Evolutionary conservation across 2,888 invertebrate species (phyloP).

Genomic region (Drosophila sordidula): DNA sequence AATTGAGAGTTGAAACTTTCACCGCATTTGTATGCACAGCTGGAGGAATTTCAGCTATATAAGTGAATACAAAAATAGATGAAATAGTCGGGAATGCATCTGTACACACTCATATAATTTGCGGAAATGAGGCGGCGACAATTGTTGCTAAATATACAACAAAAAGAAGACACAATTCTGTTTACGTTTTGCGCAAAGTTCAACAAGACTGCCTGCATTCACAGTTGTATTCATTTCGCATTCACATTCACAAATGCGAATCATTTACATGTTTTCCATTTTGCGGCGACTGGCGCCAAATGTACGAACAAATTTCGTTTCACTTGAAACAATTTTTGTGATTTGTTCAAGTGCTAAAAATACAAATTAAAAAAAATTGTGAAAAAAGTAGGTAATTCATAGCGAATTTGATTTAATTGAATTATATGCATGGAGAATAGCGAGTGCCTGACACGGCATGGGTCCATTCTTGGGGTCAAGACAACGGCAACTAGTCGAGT

Average conservation of each 20-base stretch:
- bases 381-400: conserved; percentile 29
- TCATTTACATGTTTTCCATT: conserved; percentile 61
- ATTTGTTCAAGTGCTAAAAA: conserved; percentile 58
- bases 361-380: conserved; percentile 18
- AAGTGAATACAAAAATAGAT: conserved; percentile 31
- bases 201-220: conserved; percentile 27
- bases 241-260: conserved; percentile 23
- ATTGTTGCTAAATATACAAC: conserved; percentile 50
- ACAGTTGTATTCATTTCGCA: conserved; percentile 10
- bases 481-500: neutral
- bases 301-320: conserved; percentile 17
- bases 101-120: conserved; percentile 31
- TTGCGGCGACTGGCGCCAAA: conserved; percentile 61
- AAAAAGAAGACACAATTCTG: conserved; percentile 9
- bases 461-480: conserved; percentile 43
- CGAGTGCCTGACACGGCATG: conserved; percentile 53
- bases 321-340: conserved; percentile 54
- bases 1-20: conserved; percentile 23
- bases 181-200: conserved; percentile 30
- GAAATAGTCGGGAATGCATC: conserved; percentile 26
- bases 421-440: conserved; percentile 38
- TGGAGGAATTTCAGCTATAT: conserved; percentile 11
- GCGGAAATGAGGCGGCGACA: conserved; percentile 56
- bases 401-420: conserved; percentile 63
- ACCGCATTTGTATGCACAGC: conserved; percentile 42